Base-by-base conservation (phyloP, 2,797 vertebrate species). In the Melopsittacus undulatus region DNA sequence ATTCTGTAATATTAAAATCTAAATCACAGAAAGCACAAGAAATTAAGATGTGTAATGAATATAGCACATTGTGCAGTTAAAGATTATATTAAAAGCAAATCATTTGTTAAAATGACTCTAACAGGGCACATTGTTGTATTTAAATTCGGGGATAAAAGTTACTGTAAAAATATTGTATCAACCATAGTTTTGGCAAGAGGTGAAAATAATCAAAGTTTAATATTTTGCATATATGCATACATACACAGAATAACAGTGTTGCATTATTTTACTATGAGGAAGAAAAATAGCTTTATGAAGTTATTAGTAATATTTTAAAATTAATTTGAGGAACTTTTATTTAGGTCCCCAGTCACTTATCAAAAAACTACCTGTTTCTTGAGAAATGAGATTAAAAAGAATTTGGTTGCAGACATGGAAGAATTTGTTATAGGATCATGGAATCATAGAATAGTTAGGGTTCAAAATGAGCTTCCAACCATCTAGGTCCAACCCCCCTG, bases 1-100 rank as follows among this genome's bases (percentile, higher is more conserved):
- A 78, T 80, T 77, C 67, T 92, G 67, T 73, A 94, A 95, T 92
- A 95, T 92, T 95, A 92, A 94, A 86, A 88, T 73, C 63, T 76
- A 76, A 95, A 96, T 76, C 78, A 54, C 74, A 82, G 87, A 93
- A 94, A 95, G 83, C 59, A 90, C 63, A 78, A 92, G 83, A 91
- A 91, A 95, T 95, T 86, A 81, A 90, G 83, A 91, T 82, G 9
- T 82, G 51, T 79, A 91, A 91, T 92, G 80, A 95, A 87, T 69
- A 66, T 16, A 76, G n/a, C 63, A 92, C 83, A 69, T 88, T 79
- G 85, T 88, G 83, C 62, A 81, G 45, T 94, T 95, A 68, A 72
- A 78, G 79, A 78, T 85, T 68, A 94, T 94, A 94, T 94, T 86
- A 93, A 96, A 95, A 93, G 74, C 64, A 87, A 93, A 82, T 87